Evolutionary conservation across 1,140 invertebrate genomes (phyloP).

Genomic region (Penaeus indicus): DNA sequence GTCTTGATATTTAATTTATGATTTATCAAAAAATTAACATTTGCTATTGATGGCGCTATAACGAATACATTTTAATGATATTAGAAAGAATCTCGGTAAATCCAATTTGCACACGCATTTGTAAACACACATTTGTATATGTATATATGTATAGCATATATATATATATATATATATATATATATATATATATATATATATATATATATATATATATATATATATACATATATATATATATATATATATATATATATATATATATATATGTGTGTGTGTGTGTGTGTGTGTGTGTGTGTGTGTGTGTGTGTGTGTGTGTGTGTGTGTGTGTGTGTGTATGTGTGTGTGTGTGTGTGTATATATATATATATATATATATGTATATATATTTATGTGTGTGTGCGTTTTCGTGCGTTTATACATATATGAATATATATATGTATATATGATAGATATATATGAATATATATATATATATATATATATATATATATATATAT

Average conservation of each 20-base stretch:
- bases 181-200: constrained; percentile 1
- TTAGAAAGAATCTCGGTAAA: no score
- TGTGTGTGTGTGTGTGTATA: neutral
- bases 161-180: constrained; percentile 24
- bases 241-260: constrained; percentile 30
- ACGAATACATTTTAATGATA: no score
- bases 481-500: neutral
- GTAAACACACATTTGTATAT: neutral
- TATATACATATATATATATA: constrained; percentile 15
- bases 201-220: neutral
- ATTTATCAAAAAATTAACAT: no score
- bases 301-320: no score
- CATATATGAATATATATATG: constrained; percentile 24
- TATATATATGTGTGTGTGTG: neutral
- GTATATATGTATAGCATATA: neutral
- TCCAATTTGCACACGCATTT: no score
- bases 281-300: no score
- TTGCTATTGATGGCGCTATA: no score
- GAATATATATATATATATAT: neutral
- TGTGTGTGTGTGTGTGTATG: no score
- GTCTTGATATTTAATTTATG: no score
- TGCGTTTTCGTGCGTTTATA: neutral
- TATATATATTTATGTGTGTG: neutral
- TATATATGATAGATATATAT: neutral
- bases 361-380: neutral